phyloP scores from a whole-genome alignment of 1,140 invertebrate genomes.

The Drosophila pachea region DNA sequence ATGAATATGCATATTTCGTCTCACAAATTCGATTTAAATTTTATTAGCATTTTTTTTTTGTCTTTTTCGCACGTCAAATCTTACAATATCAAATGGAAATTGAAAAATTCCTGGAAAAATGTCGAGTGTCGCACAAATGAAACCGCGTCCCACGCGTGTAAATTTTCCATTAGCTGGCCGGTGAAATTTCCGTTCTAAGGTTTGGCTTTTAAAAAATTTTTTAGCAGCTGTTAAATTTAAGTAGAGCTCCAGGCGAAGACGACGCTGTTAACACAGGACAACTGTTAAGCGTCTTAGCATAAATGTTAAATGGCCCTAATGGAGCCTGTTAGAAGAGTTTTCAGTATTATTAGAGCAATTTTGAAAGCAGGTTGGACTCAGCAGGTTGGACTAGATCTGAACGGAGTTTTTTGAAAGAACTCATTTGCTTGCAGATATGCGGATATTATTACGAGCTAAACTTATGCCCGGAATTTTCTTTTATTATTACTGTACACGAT shows the following conservation, averaged over 20 bases:
- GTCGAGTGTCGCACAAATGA: constrained; percentile 16
- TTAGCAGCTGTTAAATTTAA: not conserved
- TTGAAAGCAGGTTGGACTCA: no score
- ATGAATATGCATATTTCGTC: not conserved
- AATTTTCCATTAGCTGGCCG: constrained; percentile 6
- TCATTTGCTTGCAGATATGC: no score
- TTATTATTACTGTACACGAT: no score
- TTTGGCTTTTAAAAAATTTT: not conserved
- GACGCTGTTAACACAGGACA: not conserved
- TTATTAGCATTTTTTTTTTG: constrained; percentile 28
- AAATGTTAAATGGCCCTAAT: not conserved
- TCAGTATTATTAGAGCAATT: no score
- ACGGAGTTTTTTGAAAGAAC: no score
- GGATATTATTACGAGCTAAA: no score
- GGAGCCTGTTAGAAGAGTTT: no score
- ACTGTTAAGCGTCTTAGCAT: not conserved
- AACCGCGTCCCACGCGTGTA: not conserved
- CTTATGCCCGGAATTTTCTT: no score
- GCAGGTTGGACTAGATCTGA: no score
- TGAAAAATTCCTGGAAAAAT: constrained; percentile 30
- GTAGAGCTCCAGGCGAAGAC: not conserved
- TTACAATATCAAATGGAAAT: constrained; percentile 28
- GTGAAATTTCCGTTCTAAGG: not conserved
- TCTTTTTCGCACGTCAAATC: not conserved
- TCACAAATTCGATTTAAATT: constrained; percentile 7